Base-by-base conservation (phyloP, 2,888 invertebrate species). In the Caenorhabditis afra region DNA sequence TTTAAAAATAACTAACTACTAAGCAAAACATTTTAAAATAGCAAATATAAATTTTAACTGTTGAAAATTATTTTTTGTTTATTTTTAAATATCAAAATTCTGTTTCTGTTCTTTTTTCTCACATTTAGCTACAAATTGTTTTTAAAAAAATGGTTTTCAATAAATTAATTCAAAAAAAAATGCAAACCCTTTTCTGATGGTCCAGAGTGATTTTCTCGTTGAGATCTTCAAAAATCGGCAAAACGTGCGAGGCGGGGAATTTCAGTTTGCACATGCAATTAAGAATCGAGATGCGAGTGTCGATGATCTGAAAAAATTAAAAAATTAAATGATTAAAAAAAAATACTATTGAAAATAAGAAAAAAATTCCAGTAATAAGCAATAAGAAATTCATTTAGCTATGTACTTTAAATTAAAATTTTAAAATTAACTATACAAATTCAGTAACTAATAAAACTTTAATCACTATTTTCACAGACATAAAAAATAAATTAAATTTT, bases 251-350 rank as follows among this genome's bases (percentile, higher is more conserved):
- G n/a, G n/a, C 55, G 0, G 41, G 4, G 14, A 11, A 14, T 1
- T 37, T 12, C 49, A 61, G 18, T 47, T 79, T 73, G 41, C 73
- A 73, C 50, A 39, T 29, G 47, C 79, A 73, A n/a, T 18, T 44
- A 45, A 79, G 39, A n/a, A 79, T 55, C 2, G 79, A 79, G 1
- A 73, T 35, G 14, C 61, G 50, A 8, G 59, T 55, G 23, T 73
- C 79, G 1, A 67, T 23, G 12, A 78, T 62, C 71, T 77, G 44
- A n/a, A 76, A 52, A 14, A 52, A n/a, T 55, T n/a, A 14, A 29
- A 37, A 57, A 71, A 49, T 47, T 22, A 8, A 37, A 22, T 11
- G 5, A 37, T 44, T 45, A 18, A 29, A 10, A 22, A 12, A 50
- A n/a, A n/a, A n/a, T n/a, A n/a, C n/a, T n/a, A n/a, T n/a, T n/a